These are phyloP conservation scores for Aleiodes sp. DNA, from an alignment of 1,140 invertebrate species.

Conservation along the genomic window DNA sequence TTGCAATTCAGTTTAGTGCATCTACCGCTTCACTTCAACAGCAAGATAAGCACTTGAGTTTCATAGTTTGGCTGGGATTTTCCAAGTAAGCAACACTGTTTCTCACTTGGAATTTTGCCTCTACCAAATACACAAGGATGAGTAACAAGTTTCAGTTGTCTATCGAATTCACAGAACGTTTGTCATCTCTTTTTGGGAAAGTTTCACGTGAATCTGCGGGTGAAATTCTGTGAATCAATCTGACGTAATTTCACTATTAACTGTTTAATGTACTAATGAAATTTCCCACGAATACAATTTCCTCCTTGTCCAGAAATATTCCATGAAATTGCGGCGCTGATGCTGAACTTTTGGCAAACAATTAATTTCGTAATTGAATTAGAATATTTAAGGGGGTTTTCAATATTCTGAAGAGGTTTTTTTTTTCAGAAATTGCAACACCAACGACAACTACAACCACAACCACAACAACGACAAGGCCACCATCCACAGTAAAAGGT, in stretches of 20 bases:
- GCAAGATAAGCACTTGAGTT: conserved; percentile 21
- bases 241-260: conserved; percentile 22
- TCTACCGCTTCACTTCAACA: conserved; percentile 2
- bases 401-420: too few species aligned
- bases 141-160: conserved; percentile 25
- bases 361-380: too few species aligned
- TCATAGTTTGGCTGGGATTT: conserved; percentile 17
- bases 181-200: background rate
- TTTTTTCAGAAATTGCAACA: conserved; percentile 48
- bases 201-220: background rate
- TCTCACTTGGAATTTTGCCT: conserved; percentile 22
- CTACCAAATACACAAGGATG: conserved; percentile 11
- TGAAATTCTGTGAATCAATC: background rate
- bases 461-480: conserved; percentile 41
- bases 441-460: conserved; percentile 46
- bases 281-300: too few species aligned
- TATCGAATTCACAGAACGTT: background rate
- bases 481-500: conserved; percentile 43
- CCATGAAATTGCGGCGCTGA: too few species aligned
- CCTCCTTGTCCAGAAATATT: too few species aligned
- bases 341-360: too few species aligned
- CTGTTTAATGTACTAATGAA: background rate
- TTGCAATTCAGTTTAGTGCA: conserved; percentile 13
- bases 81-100: conserved; percentile 19
- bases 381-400: too few species aligned